Conservation (phyloP, 2,888 invertebrate genomes). For the Ptycholaimellus sp. region DNA sequence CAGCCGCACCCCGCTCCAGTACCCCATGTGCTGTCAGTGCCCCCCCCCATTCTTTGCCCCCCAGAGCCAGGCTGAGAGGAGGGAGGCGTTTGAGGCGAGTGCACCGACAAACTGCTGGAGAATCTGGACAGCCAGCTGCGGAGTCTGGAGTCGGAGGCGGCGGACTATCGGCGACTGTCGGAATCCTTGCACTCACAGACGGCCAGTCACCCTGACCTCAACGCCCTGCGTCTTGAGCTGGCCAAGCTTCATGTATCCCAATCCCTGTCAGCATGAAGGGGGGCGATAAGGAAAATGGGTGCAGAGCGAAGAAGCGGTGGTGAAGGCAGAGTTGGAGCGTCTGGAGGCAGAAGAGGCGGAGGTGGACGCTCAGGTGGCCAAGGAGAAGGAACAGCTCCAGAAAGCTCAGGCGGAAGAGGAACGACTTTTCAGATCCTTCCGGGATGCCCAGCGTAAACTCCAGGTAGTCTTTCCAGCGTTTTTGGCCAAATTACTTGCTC, state of each 20-base stretch:
- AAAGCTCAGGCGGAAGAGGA: constrained; percentile 10
- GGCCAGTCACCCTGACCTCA: no score
- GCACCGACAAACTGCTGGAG: constrained; percentile 13
- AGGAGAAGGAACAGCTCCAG: constrained; percentile 8
- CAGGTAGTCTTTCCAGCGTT: background rate
- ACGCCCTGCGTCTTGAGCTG: no score
- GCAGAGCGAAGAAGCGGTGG: constrained; percentile 1
- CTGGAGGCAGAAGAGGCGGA: constrained; percentile 3
- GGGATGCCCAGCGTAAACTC: constrained; percentile 9
- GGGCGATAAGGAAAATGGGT: no score
- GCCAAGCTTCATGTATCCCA: no score
- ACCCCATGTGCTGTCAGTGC: constrained; percentile 4
- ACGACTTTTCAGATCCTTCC: constrained; percentile 13
- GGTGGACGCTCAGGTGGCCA: constrained; percentile 7
- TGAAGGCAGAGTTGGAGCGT: background rate
- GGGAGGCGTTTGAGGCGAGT: no score
- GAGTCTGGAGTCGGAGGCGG: constrained; percentile 11
- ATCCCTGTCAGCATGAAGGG: no score
- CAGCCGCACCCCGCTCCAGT: constrained; percentile 3
- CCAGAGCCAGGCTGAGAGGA: no score
- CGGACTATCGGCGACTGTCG: constrained; percentile 2
- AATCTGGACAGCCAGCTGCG: constrained; percentile 16
- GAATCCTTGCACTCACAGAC: background rate
- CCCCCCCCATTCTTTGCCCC: no score
- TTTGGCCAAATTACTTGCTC: no score